Base-by-base conservation (phyloP, 2,113 vertebrate species). In the Eonycteris spelaea region DNA sequence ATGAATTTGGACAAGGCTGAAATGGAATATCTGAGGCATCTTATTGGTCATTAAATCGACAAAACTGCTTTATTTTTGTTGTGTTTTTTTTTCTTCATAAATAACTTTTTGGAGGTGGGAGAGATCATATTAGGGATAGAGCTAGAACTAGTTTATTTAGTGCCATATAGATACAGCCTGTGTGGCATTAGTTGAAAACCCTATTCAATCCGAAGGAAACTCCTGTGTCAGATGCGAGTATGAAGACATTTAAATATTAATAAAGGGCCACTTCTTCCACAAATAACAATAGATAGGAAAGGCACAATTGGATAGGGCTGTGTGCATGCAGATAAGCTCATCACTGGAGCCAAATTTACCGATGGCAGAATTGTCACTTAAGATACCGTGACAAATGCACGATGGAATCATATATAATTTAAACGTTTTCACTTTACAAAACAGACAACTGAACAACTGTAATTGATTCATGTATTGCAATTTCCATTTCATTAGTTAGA, bases 401-500 rank as follows among this genome's bases (percentile, higher is more conserved):
- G 97, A 88, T 86, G 35, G 63, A 90, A 87, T 98, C 85, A 86
- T 97, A 35, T 85, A 88, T 63, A 97, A 97, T 98, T 98, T 95
- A 97, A 98, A 91, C 87, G 0, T 51, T 97, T 96, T 98, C 95
- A 95, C 96, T 98, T 97, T 95, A n/a, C 96, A 95, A 98, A 97
- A 90, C 51, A 97, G 97, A 98, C 97, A 98, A 95, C 53, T 78
- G 90, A 97, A 98, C 92, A 98, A 97, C 97, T 79, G 45, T 95
- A 98, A 98, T 95, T 98, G 97, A 98, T 98, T 98, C 78, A 65
- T 97, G 61, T 89, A 86, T 77, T 94, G 84, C 90, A 97, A 97
- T 98, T 98, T 97, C 97, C 96, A 94, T 98, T 94, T 91, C 97
- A 97, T 98, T 98, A 98, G 92, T 93, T 84, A 75, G 95, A 95